phyloP scores from a whole-genome alignment of 2,797 vertebrate species.

The Schizothorax lantsangensis region DNA sequence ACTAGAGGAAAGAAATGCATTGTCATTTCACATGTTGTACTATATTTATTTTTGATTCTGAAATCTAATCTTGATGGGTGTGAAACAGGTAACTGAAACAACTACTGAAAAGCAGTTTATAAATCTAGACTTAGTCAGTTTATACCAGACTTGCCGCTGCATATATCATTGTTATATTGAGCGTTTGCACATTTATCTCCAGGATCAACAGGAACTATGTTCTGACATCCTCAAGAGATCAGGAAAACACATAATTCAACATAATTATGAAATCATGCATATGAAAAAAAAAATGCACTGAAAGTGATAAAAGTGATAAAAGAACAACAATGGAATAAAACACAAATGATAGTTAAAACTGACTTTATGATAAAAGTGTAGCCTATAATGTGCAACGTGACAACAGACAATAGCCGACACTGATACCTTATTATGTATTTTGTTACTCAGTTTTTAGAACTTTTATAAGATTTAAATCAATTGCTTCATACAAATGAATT shows the following conservation, averaged over 20 bases:
- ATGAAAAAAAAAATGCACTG: background rate
- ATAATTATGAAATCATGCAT: background rate
- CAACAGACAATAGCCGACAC: no score
- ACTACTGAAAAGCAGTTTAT: background rate
- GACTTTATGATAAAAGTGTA: no score
- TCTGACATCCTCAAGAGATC: background rate
- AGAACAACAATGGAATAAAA: no score
- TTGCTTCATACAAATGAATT: no score
- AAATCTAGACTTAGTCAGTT: background rate
- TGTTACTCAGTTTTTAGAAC: no score
- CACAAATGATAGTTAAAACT: no score
- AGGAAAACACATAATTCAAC: background rate
- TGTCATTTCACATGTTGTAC: no score
- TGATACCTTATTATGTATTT: no score
- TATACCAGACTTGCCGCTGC: background rate
- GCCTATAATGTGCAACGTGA: no score
- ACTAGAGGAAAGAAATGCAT: no score
- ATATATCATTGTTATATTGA: background rate
- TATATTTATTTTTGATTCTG: background rate
- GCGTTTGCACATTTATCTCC: background rate
- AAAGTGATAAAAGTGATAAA: no score
- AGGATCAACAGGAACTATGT: background rate
- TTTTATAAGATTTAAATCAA: no score
- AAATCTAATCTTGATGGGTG: background rate
- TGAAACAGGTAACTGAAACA: background rate